Conservation (phyloP, 2,113 vertebrate genomes). For the Drymodes brunneopygia region DNA sequence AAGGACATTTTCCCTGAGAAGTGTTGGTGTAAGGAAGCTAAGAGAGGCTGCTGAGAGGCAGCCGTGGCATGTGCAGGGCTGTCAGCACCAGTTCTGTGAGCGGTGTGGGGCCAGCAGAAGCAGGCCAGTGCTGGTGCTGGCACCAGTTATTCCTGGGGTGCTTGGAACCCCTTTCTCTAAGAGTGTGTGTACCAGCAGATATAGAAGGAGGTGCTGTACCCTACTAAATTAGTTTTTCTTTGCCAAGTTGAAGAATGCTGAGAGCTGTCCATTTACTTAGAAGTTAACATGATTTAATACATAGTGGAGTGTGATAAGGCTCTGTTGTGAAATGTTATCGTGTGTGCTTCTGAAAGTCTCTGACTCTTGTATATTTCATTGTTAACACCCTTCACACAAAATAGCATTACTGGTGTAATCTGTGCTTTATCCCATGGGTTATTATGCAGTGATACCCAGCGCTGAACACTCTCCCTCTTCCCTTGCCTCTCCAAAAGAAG, state of each 20-base stretch:
- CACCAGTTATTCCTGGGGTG: background rate
- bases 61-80: background rate
- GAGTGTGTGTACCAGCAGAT: background rate
- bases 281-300: background rate
- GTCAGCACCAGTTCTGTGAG: background rate
- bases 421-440: background rate
- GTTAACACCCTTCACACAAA: background rate
- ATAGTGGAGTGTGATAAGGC: background rate
- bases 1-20: background rate
- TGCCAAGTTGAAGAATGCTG: background rate
- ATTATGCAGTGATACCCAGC: background rate
- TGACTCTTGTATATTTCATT: background rate
- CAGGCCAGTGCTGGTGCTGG: background rate
- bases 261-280: background rate
- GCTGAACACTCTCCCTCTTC: background rate
- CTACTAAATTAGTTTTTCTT: background rate
- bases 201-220: background rate
- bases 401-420: background rate
- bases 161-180: background rate
- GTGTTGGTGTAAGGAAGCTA: background rate
- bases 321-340: background rate
- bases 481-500: background rate
- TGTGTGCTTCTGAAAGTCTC: background rate
- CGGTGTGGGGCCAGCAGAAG: background rate
- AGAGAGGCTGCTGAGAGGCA: background rate